phyloP scores from a whole-genome alignment of 37 sponge, comb jelly and placozoan genomes.

The Oopsacas minuta region DNA sequence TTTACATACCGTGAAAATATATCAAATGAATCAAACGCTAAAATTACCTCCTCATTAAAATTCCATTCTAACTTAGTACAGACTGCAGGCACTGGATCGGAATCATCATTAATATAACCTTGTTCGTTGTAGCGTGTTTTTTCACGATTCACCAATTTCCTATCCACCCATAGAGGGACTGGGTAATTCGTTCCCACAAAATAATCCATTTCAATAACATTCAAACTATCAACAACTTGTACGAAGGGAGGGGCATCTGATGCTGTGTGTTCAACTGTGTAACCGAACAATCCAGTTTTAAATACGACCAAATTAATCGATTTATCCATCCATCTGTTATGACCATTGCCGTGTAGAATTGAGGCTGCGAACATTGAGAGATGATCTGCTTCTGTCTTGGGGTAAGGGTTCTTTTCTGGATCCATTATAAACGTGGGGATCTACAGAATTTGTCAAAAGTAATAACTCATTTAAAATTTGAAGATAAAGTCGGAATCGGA shows the following conservation, averaged over 20 bases:
- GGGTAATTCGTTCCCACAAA: neutral
- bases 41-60: neutral
- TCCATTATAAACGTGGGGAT: no score
- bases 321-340: constrained; percentile 85
- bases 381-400: neutral
- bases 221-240: neutral
- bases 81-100: neutral
- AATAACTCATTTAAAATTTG: no score
- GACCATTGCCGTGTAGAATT: constrained; percentile 67
- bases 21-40: no score
- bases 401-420: neutral
- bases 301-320: constrained; percentile 41
- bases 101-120: constrained; percentile 14
- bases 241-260: neutral
- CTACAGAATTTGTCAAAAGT: no score
- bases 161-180: neutral
- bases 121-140: neutral
- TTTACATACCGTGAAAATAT: no score
- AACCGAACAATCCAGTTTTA: constrained; percentile 36
- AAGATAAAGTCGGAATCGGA: no score
- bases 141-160: neutral
- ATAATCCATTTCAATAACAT: constrained; percentile 7
- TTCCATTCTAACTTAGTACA: neutral
- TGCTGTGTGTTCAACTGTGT: neutral
- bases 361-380: constrained; percentile 23